A percentile compares a stretch with the other conserved stretches of the same genome.
Conservation (phyloP, 2,888 invertebrate species). For the Watsonalla cultraria region DNA sequence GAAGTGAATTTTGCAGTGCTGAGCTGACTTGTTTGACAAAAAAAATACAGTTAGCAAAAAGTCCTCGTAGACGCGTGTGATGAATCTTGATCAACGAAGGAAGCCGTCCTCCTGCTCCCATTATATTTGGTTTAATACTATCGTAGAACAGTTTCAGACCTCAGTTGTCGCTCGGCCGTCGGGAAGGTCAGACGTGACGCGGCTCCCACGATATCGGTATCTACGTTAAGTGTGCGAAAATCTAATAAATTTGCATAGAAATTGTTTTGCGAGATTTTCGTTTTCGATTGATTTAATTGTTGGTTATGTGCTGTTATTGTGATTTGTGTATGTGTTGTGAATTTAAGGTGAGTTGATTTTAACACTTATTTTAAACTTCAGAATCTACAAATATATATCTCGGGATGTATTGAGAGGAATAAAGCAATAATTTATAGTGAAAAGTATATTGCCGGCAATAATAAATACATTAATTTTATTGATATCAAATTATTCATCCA, state of each 20-base stretch:
- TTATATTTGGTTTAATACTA: too few relatives aligned
- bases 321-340: constrained; percentile 15
- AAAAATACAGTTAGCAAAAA: too few relatives aligned
- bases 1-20: too few relatives aligned
- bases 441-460: too few relatives aligned
- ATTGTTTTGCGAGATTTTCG: constrained; percentile 17
- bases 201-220: constrained; percentile 9
- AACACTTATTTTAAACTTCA: not conserved
- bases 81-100: too few relatives aligned
- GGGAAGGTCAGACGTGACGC: constrained; percentile 12
- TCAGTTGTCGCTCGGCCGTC: constrained; percentile 10
- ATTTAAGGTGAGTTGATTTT: constrained; percentile 4
- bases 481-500: not conserved
- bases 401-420: too few relatives aligned
- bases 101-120: too few relatives aligned
- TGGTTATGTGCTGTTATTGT: constrained; percentile 16
- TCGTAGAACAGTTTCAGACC: constrained; percentile 13
- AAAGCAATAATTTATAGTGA: too few relatives aligned
- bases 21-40: too few relatives aligned
- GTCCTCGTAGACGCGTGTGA: too few relatives aligned
- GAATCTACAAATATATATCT: too few relatives aligned
- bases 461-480: not conserved
- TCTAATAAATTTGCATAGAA: constrained; percentile 23
- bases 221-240: constrained; percentile 20
- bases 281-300: constrained; percentile 13